These are phyloP conservation scores for Zaprionus nigranus DNA, from an alignment of 1,140 invertebrate species.

Conservation along the genomic window DNA sequence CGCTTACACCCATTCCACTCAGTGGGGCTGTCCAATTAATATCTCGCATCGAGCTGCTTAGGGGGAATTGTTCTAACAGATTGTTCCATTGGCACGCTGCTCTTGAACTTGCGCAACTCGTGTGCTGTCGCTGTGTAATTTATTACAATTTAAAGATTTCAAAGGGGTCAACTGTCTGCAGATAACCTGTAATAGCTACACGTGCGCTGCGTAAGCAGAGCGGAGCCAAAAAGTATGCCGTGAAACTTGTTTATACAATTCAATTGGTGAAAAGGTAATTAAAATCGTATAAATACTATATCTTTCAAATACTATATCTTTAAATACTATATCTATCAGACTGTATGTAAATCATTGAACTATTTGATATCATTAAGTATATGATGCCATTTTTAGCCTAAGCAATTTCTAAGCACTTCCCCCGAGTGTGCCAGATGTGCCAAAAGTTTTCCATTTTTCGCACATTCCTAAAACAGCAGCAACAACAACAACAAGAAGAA, in stretches of 20 bases:
- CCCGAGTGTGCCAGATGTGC: slow-evolving; percentile 56
- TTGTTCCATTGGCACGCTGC: slow-evolving; percentile 19
- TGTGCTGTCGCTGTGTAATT: slow-evolving; percentile 37
- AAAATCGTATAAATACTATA: neutral
- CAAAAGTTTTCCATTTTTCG: slow-evolving; percentile 62
- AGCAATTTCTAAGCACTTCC: slow-evolving; percentile 8
- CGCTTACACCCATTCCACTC: neutral
- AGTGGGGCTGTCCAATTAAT: slow-evolving; percentile 67
- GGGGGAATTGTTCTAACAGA: slow-evolving; percentile 33
- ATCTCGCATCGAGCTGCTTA: slow-evolving; percentile 24
- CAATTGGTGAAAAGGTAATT: neutral
- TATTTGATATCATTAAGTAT: slow-evolving; percentile 3
- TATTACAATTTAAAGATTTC: slow-evolving; percentile 65
- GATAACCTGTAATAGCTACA: neutral
- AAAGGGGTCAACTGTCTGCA: slow-evolving; percentile 15
- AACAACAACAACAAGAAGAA: neutral
- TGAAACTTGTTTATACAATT: neutral
- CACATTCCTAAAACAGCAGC: slow-evolving; percentile 42
- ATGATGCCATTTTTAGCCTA: slow-evolving; percentile 9
- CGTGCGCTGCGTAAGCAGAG: neutral
- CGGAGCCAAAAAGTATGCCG: slow-evolving; percentile 20
- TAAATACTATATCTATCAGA: neutral
- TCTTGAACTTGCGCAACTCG: slow-evolving; percentile 72
- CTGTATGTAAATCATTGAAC: neutral
- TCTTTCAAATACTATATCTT: neutral